Evolutionary conservation across 1,140 invertebrate species (phyloP).

Genomic region (Scaptomyza montana): DNA sequence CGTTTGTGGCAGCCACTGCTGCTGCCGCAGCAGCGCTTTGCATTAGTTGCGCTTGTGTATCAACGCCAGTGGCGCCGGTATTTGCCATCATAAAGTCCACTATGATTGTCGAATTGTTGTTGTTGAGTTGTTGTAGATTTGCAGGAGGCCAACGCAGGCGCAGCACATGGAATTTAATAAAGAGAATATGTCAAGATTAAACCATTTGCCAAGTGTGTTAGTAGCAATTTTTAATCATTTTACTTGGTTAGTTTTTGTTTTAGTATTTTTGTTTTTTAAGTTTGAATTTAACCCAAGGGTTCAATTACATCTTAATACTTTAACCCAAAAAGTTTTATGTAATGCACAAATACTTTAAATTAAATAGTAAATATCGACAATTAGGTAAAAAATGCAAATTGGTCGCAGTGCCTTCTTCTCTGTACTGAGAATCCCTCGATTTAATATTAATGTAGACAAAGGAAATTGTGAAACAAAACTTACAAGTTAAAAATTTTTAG

Average conservation of each 20-base stretch:
- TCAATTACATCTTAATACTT: too few relatives aligned
- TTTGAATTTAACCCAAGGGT: too few relatives aligned
- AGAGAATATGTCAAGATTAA: conserved; percentile 78
- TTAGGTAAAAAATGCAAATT: too few relatives aligned
- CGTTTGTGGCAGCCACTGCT: conserved; percentile 86
- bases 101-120: conserved; percentile 38
- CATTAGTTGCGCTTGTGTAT: conserved; percentile 85
- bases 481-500: too few relatives aligned
- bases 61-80: conserved; percentile 85
- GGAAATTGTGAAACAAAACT: too few relatives aligned
- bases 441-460: too few relatives aligned
- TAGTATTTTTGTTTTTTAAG: background rate
- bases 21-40: conserved; percentile 87
- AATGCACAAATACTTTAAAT: too few relatives aligned
- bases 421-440: too few relatives aligned
- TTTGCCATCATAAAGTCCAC: conserved; percentile 84
- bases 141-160: conserved; percentile 59
- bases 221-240: conserved; percentile 35
- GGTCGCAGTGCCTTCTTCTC: too few relatives aligned
- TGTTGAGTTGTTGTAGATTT: conserved; percentile 32
- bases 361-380: too few relatives aligned
- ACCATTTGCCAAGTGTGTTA: conserved; percentile 73
- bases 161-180: conserved; percentile 64
- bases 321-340: too few relatives aligned
- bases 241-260: conserved; percentile 2